Percentiles rank a stretch among this genome's conserved stretches.
phyloP scores from a whole-genome alignment of 2,888 invertebrate species.

The Nomada fabriciana region DNA sequence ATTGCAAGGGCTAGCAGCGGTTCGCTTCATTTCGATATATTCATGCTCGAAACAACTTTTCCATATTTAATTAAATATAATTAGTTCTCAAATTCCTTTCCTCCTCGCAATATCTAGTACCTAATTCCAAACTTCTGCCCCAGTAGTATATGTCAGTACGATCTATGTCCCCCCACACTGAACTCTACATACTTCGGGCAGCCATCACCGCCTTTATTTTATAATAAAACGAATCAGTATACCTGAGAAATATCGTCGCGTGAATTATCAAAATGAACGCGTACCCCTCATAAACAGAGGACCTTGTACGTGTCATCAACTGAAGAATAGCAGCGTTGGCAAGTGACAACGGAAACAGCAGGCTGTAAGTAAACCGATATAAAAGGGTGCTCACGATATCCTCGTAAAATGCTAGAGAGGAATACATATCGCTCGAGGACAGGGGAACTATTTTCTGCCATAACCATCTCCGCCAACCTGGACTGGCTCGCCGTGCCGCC shows the following conservation, averaged over 20 bases:
- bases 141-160: no score
- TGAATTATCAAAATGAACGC: slow-evolving; percentile 4
- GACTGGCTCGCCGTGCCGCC: slow-evolving; percentile 9
- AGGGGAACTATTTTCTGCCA: slow-evolving; percentile 57
- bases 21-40: no score
- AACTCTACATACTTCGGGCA: no score
- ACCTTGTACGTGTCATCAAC: neutral
- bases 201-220: no score
- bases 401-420: slow-evolving; percentile 78
- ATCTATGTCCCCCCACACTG: no score
- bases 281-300: neutral
- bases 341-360: slow-evolving; percentile 51
- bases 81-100: no score
- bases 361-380: slow-evolving; percentile 76
- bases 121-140: no score
- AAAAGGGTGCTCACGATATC: slow-evolving; percentile 78
- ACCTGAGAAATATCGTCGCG: neutral
- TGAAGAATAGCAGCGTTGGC: slow-evolving; percentile 16
- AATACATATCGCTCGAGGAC: slow-evolving; percentile 61
- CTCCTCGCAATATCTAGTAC: no score
- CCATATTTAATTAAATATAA: no score
- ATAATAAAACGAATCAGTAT: neutral
- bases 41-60: no score
- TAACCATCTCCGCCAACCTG: slow-evolving; percentile 52
- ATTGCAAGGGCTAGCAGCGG: no score